Evolutionary conservation across 53 echinoderm and acorn worm genomes (phyloP).

Genomic region (Apostichopus leukothele): DNA sequence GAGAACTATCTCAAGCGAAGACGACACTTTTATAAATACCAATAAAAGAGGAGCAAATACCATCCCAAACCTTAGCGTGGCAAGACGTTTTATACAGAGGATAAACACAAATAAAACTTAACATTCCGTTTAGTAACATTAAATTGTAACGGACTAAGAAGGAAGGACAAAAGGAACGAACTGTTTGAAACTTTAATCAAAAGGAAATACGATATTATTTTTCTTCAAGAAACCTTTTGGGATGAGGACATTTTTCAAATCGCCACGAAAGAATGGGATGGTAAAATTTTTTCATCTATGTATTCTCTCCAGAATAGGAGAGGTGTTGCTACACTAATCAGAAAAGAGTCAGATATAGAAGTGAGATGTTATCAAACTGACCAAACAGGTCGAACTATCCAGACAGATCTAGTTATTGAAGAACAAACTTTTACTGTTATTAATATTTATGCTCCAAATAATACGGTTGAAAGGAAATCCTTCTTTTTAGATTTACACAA

Average conservation of each 20-base stretch:
- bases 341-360: neutral
- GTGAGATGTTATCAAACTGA: neutral
- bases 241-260: neutral
- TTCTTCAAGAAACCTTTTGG: constrained; percentile 8
- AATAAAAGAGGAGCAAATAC: neutral
- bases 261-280: neutral
- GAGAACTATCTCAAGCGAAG: neutral
- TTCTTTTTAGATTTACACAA: neutral
- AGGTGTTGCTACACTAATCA: neutral
- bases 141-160: neutral
- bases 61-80: neutral
- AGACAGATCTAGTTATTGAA: neutral
- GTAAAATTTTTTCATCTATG: neutral
- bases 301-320: neutral
- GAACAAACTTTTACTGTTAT: neutral
- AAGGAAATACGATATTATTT: neutral
- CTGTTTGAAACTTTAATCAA: neutral
- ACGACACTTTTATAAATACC: neutral
- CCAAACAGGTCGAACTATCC: neutral
- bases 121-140: neutral
- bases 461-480: neutral
- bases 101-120: neutral
- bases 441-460: neutral
- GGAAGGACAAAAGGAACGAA: neutral
- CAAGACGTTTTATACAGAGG: neutral